Conservation (phyloP, 2,797 vertebrate genomes). For the Avahi laniger region DNA sequence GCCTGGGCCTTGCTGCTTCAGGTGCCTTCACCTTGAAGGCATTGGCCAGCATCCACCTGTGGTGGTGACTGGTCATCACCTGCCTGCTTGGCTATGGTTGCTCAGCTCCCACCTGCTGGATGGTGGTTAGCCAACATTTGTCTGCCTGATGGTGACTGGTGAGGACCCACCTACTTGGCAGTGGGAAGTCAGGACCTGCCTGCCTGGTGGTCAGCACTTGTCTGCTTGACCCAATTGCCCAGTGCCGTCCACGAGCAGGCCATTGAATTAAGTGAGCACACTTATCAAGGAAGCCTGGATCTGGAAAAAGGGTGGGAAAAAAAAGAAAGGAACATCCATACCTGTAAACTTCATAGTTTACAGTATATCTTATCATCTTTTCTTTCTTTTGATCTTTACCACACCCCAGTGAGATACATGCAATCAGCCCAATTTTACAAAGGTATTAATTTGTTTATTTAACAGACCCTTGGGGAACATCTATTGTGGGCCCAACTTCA, state of each 20-base stretch:
- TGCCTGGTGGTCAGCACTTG: background rate
- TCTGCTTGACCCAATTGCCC: background rate
- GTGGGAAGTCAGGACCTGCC: background rate
- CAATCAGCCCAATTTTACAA: background rate
- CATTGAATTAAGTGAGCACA: background rate
- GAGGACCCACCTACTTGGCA: background rate
- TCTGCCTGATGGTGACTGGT: background rate
- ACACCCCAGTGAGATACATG: background rate
- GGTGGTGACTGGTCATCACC: background rate
- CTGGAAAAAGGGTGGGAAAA: background rate
- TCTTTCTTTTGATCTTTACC: slow-evolving; percentile 12
- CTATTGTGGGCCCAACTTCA: background rate
- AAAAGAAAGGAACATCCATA: background rate
- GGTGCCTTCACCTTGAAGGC: background rate
- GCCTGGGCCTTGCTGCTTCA: background rate
- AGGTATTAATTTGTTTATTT: background rate
- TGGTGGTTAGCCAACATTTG: background rate
- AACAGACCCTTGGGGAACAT: background rate
- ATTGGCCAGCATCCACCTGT: background rate
- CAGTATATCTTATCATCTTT: background rate
- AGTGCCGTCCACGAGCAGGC: background rate
- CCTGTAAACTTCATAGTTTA: background rate
- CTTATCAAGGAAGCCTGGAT: background rate
- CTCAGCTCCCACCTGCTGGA: no score
- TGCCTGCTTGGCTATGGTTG: background rate